Evolutionary conservation across 2,888 invertebrate species (phyloP).

Genomic region (Hermodice carunculata): DNA sequence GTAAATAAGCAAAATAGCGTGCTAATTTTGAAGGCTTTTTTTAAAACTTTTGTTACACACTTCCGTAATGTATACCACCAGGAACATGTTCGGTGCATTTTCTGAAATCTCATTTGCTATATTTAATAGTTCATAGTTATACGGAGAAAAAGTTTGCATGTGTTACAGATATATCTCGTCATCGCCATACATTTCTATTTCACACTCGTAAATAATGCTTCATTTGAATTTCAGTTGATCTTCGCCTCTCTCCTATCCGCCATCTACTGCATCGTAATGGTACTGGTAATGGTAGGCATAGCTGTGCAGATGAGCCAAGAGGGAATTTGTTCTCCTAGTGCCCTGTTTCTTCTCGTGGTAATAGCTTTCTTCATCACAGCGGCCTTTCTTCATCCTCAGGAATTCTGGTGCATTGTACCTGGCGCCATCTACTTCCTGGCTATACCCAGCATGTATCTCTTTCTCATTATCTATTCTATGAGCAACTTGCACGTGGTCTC

Average conservation of each 20-base stretch:
- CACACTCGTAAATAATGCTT: too few species aligned
- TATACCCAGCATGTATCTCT: constrained; percentile 58
- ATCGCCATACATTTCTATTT: too few species aligned
- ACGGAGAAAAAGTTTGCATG: too few species aligned
- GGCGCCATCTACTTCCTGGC: constrained; percentile 22
- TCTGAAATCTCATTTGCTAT: too few species aligned
- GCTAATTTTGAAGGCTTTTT: too few species aligned
- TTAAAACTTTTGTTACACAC: too few species aligned
- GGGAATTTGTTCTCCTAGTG: constrained; percentile 91
- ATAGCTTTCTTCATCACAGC: constrained; percentile 93
- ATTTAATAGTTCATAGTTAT: too few species aligned
- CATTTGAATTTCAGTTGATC: constrained; percentile 87
- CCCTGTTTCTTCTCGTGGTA: constrained; percentile 96
- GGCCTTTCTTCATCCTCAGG: constrained; percentile 20
- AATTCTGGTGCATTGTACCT: constrained; percentile 13
- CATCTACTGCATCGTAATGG: constrained; percentile 97
- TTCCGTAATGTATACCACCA: too few species aligned
- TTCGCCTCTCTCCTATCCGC: constrained; percentile 96
- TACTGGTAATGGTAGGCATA: constrained; percentile 99
- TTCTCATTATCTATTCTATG: constrained; percentile 64
- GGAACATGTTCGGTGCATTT: too few species aligned
- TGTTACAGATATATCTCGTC: too few species aligned
- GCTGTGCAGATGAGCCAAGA: constrained; percentile 97
- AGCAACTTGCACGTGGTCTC: constrained; percentile 62
- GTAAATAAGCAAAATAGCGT: too few species aligned